Percentiles rank a stretch among this genome's conserved stretches.
These are phyloP conservation scores for Creontiades dilutus DNA, from an alignment of 2,888 invertebrate genomes.

Conservation along the genomic window DNA sequence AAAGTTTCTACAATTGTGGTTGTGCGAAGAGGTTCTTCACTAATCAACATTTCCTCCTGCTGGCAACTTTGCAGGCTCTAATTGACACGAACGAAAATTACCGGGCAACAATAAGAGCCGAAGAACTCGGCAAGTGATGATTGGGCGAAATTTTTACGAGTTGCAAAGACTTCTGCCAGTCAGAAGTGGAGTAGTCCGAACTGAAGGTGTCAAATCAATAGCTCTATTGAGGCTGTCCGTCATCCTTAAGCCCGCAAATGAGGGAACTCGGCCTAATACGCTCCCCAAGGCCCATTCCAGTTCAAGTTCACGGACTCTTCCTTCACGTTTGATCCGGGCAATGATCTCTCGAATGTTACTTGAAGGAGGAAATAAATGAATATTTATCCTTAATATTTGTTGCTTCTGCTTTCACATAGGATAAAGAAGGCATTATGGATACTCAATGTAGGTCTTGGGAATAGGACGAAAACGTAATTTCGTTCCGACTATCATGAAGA, in stretches of 20 bases:
- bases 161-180: conserved; percentile 2
- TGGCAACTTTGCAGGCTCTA: neutral
- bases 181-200: conserved; percentile 37
- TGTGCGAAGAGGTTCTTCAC: neutral
- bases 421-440: too few relatives aligned
- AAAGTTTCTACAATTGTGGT: neutral
- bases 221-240: conserved; percentile 63
- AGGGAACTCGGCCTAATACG: conserved; percentile 32
- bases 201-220: conserved; percentile 64
- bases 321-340: conserved; percentile 36
- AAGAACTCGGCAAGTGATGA: conserved; percentile 12
- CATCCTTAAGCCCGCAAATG: conserved; percentile 60
- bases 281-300: conserved; percentile 55
- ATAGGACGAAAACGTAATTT: too few relatives aligned
- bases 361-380: too few relatives aligned
- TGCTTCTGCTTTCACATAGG: too few relatives aligned
- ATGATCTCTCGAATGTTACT: neutral
- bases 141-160: conserved; percentile 48
- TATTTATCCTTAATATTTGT: too few relatives aligned
- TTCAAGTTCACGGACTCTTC: conserved; percentile 61
- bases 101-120: conserved; percentile 13
- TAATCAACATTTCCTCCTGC: neutral
- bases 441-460: too few relatives aligned
- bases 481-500: too few relatives aligned
- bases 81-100: conserved; percentile 18